A percentile compares a stretch with the other conserved stretches of the same genome.
Evolutionary conservation across 2,888 invertebrate species (phyloP).

Genomic region (Danaus chrysippus): DNA sequence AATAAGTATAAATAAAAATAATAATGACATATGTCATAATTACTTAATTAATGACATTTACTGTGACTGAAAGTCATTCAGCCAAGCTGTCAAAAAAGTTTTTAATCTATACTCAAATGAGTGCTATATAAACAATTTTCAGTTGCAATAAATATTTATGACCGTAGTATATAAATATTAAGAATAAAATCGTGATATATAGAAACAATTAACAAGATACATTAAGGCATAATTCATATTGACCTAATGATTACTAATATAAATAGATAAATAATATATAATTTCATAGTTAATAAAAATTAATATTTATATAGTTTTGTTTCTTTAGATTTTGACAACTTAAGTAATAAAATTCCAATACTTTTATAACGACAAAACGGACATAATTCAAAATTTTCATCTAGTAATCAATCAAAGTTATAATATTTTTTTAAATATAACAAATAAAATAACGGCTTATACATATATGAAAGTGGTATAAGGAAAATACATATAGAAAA

Average conservation of each 20-base stretch:
- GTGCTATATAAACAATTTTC: neutral
- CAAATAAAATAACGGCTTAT: too few relatives aligned
- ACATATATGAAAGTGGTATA: too few relatives aligned
- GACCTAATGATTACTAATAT: neutral
- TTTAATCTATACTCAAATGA: constrained; percentile 8
- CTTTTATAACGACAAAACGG: too few relatives aligned
- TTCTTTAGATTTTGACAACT: too few relatives aligned
- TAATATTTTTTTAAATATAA: too few relatives aligned
- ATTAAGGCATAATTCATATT: constrained; percentile 20
- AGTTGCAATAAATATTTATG: neutral
- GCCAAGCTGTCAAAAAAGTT: neutral
- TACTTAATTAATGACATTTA: neutral
- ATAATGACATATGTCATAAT: too few relatives aligned
- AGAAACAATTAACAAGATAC: constrained; percentile 4
- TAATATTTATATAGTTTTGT: neutral
- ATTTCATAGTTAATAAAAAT: neutral
- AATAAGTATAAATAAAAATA: neutral
- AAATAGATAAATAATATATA: neutral
- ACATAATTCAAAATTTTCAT: too few relatives aligned
- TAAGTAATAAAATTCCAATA: too few relatives aligned
- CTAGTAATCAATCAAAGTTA: too few relatives aligned
- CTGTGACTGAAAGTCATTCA: neutral
- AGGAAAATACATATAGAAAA: too few relatives aligned
- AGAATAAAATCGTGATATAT: neutral
- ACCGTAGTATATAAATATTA: neutral